A percentile compares a stretch with the other conserved stretches of the same genome.
phyloP scores from a whole-genome alignment of 1,140 invertebrate genomes.

The Zaprionus tsacasi region DNA sequence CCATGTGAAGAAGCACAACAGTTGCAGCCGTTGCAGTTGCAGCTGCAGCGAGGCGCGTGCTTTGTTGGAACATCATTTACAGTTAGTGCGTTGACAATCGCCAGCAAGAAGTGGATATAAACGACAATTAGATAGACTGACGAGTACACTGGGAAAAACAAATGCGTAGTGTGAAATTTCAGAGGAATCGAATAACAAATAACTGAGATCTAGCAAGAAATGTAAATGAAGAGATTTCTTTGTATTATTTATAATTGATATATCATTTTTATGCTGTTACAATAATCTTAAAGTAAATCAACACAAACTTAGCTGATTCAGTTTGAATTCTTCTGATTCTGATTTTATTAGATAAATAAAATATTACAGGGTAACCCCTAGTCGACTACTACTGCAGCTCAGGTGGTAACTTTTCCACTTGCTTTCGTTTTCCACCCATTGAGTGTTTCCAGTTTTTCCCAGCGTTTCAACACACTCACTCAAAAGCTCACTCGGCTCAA shows the following conservation, averaged over 20 bases:
- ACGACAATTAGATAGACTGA: slow-evolving; percentile 56
- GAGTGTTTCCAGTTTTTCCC: not conserved
- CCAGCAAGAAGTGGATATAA: slow-evolving; percentile 30
- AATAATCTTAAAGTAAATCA: not conserved
- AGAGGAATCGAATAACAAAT: not conserved
- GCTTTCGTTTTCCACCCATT: not conserved
- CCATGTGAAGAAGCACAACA: not conserved
- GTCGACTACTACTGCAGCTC: too few relatives aligned
- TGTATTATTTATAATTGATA: too few relatives aligned
- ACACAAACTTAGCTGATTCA: too few relatives aligned
- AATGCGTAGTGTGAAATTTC: not conserved
- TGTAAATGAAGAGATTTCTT: not conserved
- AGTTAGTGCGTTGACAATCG: slow-evolving; percentile 66
- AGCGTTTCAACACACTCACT: not conserved
- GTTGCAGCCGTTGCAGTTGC: not conserved
- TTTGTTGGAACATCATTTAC: slow-evolving; percentile 63
- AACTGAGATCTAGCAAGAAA: not conserved
- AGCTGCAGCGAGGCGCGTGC: not conserved
- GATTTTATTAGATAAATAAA: too few relatives aligned
- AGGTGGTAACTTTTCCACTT: not conserved
- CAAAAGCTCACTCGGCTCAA: not conserved
- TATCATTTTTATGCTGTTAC: too few relatives aligned
- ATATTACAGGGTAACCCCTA: not conserved
- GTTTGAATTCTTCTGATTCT: too few relatives aligned
- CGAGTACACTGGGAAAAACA: not conserved